Base-by-base conservation (phyloP, 2,113 vertebrate genomes). In the Phrynosoma platyrhinos region DNA sequence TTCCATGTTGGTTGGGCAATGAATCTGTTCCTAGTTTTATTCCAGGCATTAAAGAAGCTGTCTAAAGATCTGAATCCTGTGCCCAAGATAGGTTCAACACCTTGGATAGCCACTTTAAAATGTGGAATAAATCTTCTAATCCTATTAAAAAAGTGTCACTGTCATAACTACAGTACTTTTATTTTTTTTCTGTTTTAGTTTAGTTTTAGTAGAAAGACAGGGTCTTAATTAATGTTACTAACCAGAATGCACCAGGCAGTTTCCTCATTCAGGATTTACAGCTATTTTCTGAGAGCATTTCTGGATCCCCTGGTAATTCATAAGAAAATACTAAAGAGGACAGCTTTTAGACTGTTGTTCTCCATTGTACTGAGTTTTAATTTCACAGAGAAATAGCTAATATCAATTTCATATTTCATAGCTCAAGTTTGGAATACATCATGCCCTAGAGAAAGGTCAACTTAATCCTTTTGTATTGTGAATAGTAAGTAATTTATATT, bases 371-470 rank as follows among this genome's bases (percentile, higher is more conserved):
- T 16, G 66, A 84, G 81, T 53, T 87, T 62, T 91, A 92, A 88
- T 75, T 40, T 74, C 32, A 74, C 27, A 36, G 74, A 62, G 58
- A 75, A 91, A 82, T 40, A 85, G 18, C n/a, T 88, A 47, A 79
- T 92, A 68, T 27, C 23, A 80, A 21, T 30, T 90, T 92, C 84
- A 25, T 90, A 7, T 92, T 89, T 88, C 30, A 86, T 42, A 83
- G 32, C 79, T 86, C 90, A 52, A 81, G 1, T 58, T 32, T 78
- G 52, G 27, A 76, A 82, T 88, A 16, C 75, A 23, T 86, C 71
- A 78, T 72, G 53, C 80, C 13, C 27, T 89, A 88, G 82, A 91
- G 87, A 92, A 92, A 92, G 90, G 84, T 91, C 81, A 55, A 40
- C 55, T 85, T 91, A 87, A 40, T 93, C 81, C 69, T 64, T 69